Evolutionary conservation across 2,113 vertebrate species (phyloP).

Genomic region (Tetraodon nigroviridis): DNA sequence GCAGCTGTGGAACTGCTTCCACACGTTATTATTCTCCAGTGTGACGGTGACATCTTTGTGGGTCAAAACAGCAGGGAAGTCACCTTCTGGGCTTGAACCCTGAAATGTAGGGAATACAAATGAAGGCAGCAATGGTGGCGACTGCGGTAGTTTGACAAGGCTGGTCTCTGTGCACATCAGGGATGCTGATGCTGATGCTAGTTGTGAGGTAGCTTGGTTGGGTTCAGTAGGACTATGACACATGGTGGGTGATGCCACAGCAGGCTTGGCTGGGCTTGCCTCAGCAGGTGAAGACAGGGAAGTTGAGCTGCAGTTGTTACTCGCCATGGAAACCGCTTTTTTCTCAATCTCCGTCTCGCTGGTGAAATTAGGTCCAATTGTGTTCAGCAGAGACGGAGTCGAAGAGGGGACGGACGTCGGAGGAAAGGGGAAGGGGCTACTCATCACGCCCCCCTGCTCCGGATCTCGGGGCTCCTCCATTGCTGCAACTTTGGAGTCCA

Average conservation of each 20-base stretch:
- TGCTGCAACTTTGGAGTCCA: conserved; percentile 18
- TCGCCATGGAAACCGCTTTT: conserved; percentile 47
- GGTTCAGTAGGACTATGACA: conserved; percentile 10
- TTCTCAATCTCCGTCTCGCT: conserved; percentile 23
- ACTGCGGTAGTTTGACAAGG: conserved; percentile 1
- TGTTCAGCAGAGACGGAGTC: conserved; percentile 67
- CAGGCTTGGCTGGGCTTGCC: conserved; percentile 50
- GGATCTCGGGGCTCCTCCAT: conserved; percentile 31
- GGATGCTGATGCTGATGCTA: conserved; percentile 43
- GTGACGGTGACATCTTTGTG: conserved; percentile 78
- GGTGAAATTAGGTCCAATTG: conserved; percentile 60
- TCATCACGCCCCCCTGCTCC: conserved; percentile 13
- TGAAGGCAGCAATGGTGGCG: neutral
- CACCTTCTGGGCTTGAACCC: neutral
- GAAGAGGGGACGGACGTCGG: conserved; percentile 18
- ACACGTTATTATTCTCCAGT: conserved; percentile 87
- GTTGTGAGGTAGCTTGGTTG: conserved; percentile 38
- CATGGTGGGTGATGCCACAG: conserved; percentile 3
- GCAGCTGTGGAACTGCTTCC: conserved; percentile 86
- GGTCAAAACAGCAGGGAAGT: conserved; percentile 28
- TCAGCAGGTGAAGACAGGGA: conserved; percentile 47
- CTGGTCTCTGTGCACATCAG: neutral
- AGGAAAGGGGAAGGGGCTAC: neutral
- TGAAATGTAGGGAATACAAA: conserved; percentile 14
- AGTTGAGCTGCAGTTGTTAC: conserved; percentile 14